Conservation (phyloP, 2,113 vertebrate species). For the Rhea pennata region DNA sequence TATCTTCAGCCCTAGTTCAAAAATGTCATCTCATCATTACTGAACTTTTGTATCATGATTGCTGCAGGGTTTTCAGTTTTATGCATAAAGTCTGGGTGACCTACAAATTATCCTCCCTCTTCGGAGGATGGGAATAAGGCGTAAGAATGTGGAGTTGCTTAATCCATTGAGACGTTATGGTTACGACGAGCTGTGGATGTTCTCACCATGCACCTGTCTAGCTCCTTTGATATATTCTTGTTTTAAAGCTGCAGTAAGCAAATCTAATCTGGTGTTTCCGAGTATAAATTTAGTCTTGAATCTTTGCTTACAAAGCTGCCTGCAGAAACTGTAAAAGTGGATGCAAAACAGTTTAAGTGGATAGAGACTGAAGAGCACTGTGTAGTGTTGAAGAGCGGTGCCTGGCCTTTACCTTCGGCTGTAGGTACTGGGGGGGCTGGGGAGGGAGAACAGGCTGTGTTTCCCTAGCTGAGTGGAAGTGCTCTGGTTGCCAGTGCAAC, state of each 20-base stretch:
- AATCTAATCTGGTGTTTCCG: neutral
- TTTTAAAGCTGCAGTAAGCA: neutral
- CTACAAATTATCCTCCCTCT: neutral
- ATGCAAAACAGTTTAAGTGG: neutral
- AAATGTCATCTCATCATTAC: neutral
- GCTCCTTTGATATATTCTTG: neutral
- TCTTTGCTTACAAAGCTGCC: neutral
- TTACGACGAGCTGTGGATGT: rapidly evolving
- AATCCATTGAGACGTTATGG: neutral
- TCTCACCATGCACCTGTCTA: neutral
- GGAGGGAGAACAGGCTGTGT: neutral
- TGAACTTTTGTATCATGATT: neutral
- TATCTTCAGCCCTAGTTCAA: neutral
- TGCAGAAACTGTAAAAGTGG: neutral
- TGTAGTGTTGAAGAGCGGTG: neutral
- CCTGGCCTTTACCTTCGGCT: neutral
- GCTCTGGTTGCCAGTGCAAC: neutral
- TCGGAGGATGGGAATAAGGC: neutral
- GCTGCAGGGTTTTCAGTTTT: neutral
- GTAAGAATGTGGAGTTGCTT: neutral
- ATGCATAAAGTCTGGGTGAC: neutral
- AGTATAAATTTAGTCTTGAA: neutral
- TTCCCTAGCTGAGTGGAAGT: neutral
- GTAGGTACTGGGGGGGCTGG: rapidly evolving
- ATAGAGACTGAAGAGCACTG: neutral